Conservation (phyloP, 1,140 invertebrate species). For the Lordiphosa stackelbergi region DNA sequence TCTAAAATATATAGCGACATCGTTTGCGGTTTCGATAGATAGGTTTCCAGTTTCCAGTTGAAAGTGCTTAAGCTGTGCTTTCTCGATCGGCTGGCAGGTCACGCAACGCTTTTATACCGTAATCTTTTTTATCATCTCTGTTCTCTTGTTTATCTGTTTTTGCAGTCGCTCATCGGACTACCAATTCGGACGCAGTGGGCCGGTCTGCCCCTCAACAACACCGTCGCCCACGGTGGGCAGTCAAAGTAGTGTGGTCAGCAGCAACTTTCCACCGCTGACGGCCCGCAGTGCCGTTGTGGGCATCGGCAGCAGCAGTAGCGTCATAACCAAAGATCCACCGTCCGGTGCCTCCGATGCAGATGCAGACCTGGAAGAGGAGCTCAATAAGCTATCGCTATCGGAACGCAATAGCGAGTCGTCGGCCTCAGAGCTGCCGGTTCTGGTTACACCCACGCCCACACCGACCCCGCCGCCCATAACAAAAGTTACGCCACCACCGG, state of each 20-base stretch:
- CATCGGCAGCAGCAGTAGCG: conserved; percentile 9
- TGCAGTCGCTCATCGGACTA: conserved; percentile 29
- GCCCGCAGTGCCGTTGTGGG: background rate
- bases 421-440: conserved; percentile 32
- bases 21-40: too few species aligned
- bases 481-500: conserved; percentile 49
- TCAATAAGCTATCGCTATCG: conserved; percentile 37
- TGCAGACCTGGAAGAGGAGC: conserved; percentile 46
- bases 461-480: conserved; percentile 45
- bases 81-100: too few species aligned
- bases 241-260: conserved; percentile 13
- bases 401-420: conserved; percentile 43
- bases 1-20: too few species aligned
- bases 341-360: conserved; percentile 28
- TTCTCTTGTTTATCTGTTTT: background rate
- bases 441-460: conserved; percentile 21
- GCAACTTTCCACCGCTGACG: conserved; percentile 14
- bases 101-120: too few species aligned
- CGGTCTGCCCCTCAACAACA: conserved; percentile 17
- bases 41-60: too few species aligned
- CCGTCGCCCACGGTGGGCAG: conserved; percentile 20
- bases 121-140: too few species aligned
- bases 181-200: conserved; percentile 16
- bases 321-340: conserved; percentile 45
- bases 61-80: too few species aligned